Conservation (phyloP, 2,888 invertebrate genomes). For the Watsonalla cultraria region DNA sequence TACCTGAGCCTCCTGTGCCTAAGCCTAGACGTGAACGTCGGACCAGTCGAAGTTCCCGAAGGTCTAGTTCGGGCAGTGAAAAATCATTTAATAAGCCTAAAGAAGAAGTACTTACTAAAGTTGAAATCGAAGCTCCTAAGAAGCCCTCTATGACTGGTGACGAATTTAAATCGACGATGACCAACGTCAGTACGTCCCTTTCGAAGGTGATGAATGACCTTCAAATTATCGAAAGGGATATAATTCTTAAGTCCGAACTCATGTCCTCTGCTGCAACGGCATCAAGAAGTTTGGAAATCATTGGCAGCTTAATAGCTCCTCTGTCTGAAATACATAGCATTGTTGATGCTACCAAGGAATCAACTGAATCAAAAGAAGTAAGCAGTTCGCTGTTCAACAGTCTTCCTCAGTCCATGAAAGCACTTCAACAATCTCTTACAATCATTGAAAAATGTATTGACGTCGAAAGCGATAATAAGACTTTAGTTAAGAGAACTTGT, state of each 20-base stretch:
- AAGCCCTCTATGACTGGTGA: slow-evolving; percentile 31
- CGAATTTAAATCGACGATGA: slow-evolving; percentile 44
- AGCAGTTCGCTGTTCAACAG: slow-evolving; percentile 76
- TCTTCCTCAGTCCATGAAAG: slow-evolving; percentile 78
- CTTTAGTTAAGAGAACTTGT: slow-evolving; percentile 83
- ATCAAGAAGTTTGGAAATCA: slow-evolving; percentile 82
- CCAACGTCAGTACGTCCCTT: slow-evolving; percentile 35
- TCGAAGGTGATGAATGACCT: slow-evolving; percentile 78
- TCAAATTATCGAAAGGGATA: slow-evolving; percentile 81
- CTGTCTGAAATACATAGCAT: slow-evolving; percentile 82
- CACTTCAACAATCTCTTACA: slow-evolving; percentile 81
- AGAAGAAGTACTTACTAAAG: slow-evolving; percentile 40
- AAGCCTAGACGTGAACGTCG: slow-evolving; percentile 55
- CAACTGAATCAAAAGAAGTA: slow-evolving; percentile 50
- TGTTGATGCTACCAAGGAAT: slow-evolving; percentile 73
- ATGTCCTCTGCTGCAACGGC: slow-evolving; percentile 83
- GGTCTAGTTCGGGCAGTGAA: slow-evolving; percentile 68
- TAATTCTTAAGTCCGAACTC: slow-evolving; percentile 80
- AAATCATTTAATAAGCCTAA: slow-evolving; percentile 59
- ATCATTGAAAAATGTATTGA: slow-evolving; percentile 84
- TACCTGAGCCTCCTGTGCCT: slow-evolving; percentile 16
- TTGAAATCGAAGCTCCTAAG: slow-evolving; percentile 4
- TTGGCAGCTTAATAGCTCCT: slow-evolving; percentile 80
- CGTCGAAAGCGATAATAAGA: slow-evolving; percentile 82
- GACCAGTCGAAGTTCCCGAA: slow-evolving; percentile 63